These are phyloP conservation scores for Drosophila neonasuta DNA, from an alignment of 2,888 invertebrate genomes.

Conservation along the genomic window DNA sequence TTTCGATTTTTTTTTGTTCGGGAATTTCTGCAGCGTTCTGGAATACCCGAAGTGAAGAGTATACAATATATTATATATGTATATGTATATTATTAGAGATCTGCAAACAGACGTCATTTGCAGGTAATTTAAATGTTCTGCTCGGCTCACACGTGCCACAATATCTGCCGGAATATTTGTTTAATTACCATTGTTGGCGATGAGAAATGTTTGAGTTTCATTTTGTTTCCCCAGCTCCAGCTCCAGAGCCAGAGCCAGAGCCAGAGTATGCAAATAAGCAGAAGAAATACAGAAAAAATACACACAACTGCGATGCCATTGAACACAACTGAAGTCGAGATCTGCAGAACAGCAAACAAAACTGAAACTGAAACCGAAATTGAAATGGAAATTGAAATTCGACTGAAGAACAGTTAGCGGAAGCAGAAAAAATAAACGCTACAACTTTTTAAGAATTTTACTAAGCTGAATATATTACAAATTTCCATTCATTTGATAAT, in stretches of 20 bases:
- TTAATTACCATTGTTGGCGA: slow-evolving; percentile 15
- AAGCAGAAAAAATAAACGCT: no score
- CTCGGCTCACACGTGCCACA: slow-evolving; percentile 19
- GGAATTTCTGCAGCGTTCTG: not conserved
- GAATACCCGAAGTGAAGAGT: no score
- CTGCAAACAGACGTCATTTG: slow-evolving; percentile 4
- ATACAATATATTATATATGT: no score
- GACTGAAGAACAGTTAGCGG: not conserved
- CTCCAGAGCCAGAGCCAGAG: not conserved
- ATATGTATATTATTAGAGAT: not conserved
- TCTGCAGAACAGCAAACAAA: not conserved
- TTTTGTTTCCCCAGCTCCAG: not conserved
- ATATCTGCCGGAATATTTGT: slow-evolving; percentile 20
- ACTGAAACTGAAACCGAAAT: not conserved
- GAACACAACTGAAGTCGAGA: not conserved
- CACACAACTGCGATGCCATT: not conserved
- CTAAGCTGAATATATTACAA: no score
- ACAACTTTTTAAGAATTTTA: no score
- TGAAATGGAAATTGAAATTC: no score
- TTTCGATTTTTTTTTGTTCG: not conserved
- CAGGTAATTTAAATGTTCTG: not conserved
- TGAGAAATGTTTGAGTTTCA: slow-evolving; percentile 15
- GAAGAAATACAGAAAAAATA: not conserved
- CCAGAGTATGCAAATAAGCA: not conserved
- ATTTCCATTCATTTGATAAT: no score